Conservation (phyloP, 2,113 vertebrate species). For the Lethenteron reissneri region DNA sequence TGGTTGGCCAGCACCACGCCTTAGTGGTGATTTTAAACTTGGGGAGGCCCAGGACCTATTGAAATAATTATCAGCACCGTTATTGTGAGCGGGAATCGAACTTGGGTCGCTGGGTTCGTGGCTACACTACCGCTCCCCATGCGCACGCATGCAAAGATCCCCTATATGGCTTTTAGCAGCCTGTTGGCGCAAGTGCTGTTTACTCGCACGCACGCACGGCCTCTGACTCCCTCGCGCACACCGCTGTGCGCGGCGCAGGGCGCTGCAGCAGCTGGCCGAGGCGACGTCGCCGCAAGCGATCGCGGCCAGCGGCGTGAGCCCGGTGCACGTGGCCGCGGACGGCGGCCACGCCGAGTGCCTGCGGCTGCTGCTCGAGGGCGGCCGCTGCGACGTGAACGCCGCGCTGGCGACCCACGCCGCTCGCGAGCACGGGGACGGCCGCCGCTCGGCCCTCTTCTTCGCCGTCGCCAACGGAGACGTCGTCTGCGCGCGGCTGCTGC, state of each 20-base stretch:
- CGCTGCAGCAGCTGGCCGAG: conserved; percentile 41
- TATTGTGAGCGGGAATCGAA: no score
- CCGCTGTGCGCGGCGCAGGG: conserved; percentile 20
- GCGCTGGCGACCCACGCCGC: conserved; percentile 51
- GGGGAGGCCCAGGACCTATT: no score
- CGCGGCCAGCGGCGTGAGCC: conserved; percentile 59
- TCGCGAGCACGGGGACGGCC: conserved; percentile 53
- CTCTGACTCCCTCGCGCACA: no score
- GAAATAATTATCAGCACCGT: no score
- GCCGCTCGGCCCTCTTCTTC: conserved; percentile 64
- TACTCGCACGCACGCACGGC: no score
- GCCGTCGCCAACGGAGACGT: conserved; percentile 65
- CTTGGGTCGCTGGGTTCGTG: no score
- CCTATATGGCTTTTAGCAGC: no score
- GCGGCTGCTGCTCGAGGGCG: conserved; percentile 44
- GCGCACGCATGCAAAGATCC: no score
- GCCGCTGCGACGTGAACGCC: conserved; percentile 57
- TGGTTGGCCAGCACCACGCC: no score
- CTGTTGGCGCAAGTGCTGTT: no score
- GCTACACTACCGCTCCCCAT: no score
- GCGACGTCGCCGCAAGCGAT: conserved; percentile 40
- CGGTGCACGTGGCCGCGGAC: conserved; percentile 66
- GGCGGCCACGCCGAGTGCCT: conserved; percentile 53
- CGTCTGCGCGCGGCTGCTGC: conserved; percentile 31
- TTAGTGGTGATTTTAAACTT: no score